Evolutionary conservation across 2,797 vertebrate species (phyloP), one percentile per base, ranked within the genome.

Genomic region (Bovichtus diacanthus): DNA sequence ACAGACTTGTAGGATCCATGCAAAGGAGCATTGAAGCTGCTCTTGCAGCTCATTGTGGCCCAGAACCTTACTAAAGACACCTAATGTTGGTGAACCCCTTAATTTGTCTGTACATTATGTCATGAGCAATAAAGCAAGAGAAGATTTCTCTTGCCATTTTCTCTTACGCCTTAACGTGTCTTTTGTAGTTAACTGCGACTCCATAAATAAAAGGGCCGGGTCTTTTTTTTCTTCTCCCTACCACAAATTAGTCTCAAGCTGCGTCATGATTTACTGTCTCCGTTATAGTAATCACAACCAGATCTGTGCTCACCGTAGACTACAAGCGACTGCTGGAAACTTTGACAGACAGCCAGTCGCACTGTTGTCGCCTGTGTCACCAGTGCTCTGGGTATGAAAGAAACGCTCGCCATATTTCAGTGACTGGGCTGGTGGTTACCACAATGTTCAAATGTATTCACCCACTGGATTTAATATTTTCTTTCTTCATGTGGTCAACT

Each of bases 271-370:
- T 95, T 94, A 95, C 92, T 91, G 91, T 91, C 94, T 94, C 92
- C 90, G 90, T 94, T 94, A 93, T 84, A 92, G 89, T 96, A 96
- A 95, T 95, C 92, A 93, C 85, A 92, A 92, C 89, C 94, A 96
- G 93, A 94, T 91, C 89, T 82, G 83, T 23, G 77, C 86, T 88
- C 86, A 84, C 85, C 82, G 71, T 80, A 68, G 85, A 78, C 80
- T 72, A 78, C 72, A 43, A 74, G 76, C 58, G 67, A 88, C 85
- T 79, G 82, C 84, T 93, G 90, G 90, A 94, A 93, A 93, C 78
- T 83, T 89, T 92, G 92, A 93, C 91, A 92, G 92, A 88, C 90
- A 87, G 90, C 77, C 88, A 87, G 90, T 80, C 70, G 67, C 55
- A 58, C 84, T 87, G 83, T 87, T 88, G 92, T 93, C 83, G 84